A percentile compares a stretch with the other conserved stretches of the same genome.
phyloP scores from a whole-genome alignment of 2,797 vertebrate species.

The Carduelis carduelis region DNA sequence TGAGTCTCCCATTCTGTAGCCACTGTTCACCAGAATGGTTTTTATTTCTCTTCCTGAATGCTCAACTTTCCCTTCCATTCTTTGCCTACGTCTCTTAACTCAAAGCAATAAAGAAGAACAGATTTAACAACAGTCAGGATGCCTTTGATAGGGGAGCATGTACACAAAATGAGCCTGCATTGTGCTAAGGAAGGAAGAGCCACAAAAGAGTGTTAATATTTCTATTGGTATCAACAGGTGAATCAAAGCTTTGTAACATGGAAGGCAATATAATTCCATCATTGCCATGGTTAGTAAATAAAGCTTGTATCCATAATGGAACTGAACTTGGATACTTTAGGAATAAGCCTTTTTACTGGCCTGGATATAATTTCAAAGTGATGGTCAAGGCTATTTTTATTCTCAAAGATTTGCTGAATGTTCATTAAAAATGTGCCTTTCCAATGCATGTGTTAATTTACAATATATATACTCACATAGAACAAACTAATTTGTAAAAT shows the following conservation, averaged over 20 bases:
- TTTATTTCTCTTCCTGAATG: constrained; percentile 40
- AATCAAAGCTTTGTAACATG: not conserved
- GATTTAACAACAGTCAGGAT: constrained; percentile 9
- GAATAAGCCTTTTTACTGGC: not conserved
- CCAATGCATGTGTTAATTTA: not conserved
- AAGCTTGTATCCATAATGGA: not conserved
- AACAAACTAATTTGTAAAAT: not conserved
- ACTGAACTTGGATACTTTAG: not conserved
- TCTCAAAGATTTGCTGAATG: not conserved
- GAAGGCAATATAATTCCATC: not conserved
- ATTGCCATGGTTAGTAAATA: not conserved
- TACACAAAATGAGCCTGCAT: not conserved
- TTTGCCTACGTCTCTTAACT: not conserved
- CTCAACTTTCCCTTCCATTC: constrained; percentile 29
- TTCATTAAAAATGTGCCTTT: not conserved
- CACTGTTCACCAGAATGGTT: not conserved
- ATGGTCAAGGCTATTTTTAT: not conserved
- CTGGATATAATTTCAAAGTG: not conserved
- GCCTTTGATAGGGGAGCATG: not conserved
- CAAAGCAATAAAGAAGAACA: constrained; percentile 19
- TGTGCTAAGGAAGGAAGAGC: not conserved
- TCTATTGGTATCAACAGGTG: not conserved
- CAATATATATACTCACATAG: not conserved
- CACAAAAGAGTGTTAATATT: not conserved
- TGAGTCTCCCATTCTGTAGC: constrained; percentile 6